Evolutionary conservation across 1,140 invertebrate genomes (phyloP).

Genomic region (Drosophila leontia): DNA sequence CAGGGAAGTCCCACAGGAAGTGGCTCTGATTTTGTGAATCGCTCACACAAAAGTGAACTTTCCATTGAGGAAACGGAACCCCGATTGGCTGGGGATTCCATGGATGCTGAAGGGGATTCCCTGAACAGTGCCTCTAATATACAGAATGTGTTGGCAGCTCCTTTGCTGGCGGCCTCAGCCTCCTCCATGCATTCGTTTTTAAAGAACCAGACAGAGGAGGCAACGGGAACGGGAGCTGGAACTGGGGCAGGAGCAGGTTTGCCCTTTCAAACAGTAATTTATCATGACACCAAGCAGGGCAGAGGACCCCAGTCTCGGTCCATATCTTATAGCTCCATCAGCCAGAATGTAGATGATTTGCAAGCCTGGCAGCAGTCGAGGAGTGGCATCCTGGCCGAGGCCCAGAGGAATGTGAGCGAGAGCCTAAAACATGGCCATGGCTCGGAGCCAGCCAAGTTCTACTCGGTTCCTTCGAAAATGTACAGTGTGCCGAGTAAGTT

Average conservation of each 20-base stretch:
- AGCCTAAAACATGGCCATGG: constrained; percentile 66
- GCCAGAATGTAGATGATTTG: constrained; percentile 84
- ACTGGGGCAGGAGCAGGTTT: constrained; percentile 46
- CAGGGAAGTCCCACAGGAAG: constrained; percentile 38
- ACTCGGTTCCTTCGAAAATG: constrained; percentile 85
- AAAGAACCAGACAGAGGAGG: constrained; percentile 34
- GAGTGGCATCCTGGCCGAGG: constrained; percentile 74
- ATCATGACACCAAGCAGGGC: constrained; percentile 86
- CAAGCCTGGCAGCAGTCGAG: constrained; percentile 67
- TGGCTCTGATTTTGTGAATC: constrained; percentile 73
- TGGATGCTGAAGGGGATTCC: constrained; percentile 67
- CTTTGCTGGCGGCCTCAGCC: constrained; percentile 48
- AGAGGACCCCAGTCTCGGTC: constrained; percentile 84
- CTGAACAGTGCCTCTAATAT: constrained; percentile 79
- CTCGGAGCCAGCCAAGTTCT: constrained; percentile 85
- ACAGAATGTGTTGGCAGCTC: constrained; percentile 76
- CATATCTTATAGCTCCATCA: constrained; percentile 86
- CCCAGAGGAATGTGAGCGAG: constrained; percentile 81
- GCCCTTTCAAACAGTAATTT: constrained; percentile 86
- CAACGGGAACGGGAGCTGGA: background rate
- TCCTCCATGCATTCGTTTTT: constrained; percentile 52
- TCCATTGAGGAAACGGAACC: constrained; percentile 81
- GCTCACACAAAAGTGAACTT: constrained; percentile 80
- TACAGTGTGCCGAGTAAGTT: constrained; percentile 87
- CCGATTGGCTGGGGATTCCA: constrained; percentile 54